Evolutionary conservation across 2,113 vertebrate genomes (phyloP).

Genomic region (Promerops cafer): DNA sequence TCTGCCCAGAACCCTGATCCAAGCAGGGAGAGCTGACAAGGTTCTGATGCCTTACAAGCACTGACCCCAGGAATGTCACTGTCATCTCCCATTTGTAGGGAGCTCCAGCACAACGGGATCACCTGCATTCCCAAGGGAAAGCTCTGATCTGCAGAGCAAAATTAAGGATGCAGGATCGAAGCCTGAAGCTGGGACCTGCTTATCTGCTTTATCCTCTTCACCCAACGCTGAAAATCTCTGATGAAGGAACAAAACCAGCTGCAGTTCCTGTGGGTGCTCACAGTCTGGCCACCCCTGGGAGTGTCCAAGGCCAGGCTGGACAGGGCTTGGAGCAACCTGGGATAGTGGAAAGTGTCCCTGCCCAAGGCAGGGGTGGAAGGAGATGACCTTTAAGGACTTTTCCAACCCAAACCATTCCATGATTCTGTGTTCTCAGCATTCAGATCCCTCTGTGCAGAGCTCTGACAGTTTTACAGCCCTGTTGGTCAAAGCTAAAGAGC

Average conservation of each 20-base stretch:
- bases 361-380: neutral
- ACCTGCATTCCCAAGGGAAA: neutral
- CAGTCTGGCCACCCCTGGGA: neutral
- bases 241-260: neutral
- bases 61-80: neutral
- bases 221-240: fast-evolving
- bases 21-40: neutral
- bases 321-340: neutral
- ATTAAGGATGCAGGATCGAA: fast-evolving
- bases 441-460: neutral
- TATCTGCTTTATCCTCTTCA: neutral
- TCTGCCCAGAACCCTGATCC: neutral
- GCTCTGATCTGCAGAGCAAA: neutral
- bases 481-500: neutral
- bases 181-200: neutral
- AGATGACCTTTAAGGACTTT: neutral
- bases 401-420: neutral
- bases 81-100: neutral
- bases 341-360: neutral
- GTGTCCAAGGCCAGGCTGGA: neutral
- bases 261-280: neutral
- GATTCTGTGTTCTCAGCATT: neutral
- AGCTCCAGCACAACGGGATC: neutral
- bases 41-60: neutral
- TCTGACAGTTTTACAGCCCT: neutral